A percentile compares a stretch with the other conserved stretches of the same genome.
These are phyloP conservation scores for Catharus bicknelli DNA, from an alignment of 2,113 vertebrate species.

Conservation along the genomic window DNA sequence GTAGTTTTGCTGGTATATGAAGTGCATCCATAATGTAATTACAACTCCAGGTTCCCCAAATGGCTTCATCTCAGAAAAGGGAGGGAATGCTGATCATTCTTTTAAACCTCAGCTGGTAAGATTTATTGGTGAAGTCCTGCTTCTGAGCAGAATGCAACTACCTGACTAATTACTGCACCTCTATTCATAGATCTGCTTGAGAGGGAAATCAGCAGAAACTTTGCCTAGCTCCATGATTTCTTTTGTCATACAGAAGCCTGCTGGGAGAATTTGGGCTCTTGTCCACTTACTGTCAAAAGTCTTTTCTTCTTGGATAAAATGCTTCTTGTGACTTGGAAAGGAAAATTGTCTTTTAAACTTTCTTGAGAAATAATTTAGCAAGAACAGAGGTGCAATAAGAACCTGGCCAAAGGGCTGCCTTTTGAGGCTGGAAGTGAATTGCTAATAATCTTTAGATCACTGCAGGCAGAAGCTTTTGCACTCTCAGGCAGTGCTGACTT, in stretches of 20 bases:
- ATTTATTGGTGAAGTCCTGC: neutral
- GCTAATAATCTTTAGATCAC: neutral
- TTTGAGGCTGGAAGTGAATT: neutral
- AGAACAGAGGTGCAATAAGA: neutral
- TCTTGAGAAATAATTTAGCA: neutral
- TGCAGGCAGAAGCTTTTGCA: neutral
- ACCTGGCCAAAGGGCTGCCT: neutral
- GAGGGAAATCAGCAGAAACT: neutral
- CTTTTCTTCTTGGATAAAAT: neutral
- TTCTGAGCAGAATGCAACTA: constrained; percentile 2
- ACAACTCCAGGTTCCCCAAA: neutral
- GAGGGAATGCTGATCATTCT: neutral
- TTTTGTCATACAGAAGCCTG: neutral
- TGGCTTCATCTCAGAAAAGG: neutral
- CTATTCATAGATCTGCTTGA: neutral
- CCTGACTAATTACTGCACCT: neutral
- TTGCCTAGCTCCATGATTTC: neutral
- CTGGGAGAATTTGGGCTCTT: neutral
- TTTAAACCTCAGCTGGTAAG: neutral
- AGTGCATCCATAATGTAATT: constrained; percentile 7
- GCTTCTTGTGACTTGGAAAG: neutral
- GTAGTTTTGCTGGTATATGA: neutral
- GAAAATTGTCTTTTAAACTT: neutral
- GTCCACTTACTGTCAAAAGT: neutral
- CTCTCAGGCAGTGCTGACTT: neutral